Evolutionary conservation across 2,888 invertebrate species (phyloP).

Genomic region (Chymomyza amoena): DNA sequence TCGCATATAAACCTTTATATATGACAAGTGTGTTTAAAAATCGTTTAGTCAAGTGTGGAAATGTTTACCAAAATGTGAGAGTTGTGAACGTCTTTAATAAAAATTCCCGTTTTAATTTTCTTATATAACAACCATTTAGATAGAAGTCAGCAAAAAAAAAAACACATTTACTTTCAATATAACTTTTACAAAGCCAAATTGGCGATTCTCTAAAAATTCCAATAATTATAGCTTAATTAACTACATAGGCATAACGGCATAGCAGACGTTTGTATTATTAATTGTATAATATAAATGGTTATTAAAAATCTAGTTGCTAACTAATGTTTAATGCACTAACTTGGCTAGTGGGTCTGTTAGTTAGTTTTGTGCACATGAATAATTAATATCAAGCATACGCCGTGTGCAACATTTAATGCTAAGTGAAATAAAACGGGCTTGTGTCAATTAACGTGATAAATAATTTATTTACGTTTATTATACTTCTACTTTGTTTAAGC

Average conservation of each 20-base stretch:
- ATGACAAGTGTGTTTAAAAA: not conserved
- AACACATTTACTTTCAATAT: not conserved
- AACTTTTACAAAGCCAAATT: not conserved
- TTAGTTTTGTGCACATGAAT: not conserved
- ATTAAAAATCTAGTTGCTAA: not conserved
- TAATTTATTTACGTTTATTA: not conserved
- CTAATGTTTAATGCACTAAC: not conserved
- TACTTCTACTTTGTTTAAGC: slow-evolving; percentile 14
- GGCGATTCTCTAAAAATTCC: not conserved
- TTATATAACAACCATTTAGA: not conserved
- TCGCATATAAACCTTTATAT: no score
- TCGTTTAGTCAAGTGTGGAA: not conserved
- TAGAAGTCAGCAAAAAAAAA: not conserved
- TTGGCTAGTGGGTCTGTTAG: not conserved
- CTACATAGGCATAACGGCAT: not conserved
- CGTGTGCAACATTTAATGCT: not conserved
- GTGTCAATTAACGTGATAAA: not conserved
- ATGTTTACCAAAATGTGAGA: not conserved
- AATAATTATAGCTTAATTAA: not conserved
- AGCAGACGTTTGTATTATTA: not conserved
- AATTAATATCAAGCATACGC: not conserved
- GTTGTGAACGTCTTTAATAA: not conserved
- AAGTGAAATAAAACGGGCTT: not conserved
- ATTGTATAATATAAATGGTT: not conserved
- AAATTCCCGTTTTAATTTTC: not conserved